Evolutionary conservation across 2,888 invertebrate species (phyloP).

Genomic region (Pheosia tremula): DNA sequence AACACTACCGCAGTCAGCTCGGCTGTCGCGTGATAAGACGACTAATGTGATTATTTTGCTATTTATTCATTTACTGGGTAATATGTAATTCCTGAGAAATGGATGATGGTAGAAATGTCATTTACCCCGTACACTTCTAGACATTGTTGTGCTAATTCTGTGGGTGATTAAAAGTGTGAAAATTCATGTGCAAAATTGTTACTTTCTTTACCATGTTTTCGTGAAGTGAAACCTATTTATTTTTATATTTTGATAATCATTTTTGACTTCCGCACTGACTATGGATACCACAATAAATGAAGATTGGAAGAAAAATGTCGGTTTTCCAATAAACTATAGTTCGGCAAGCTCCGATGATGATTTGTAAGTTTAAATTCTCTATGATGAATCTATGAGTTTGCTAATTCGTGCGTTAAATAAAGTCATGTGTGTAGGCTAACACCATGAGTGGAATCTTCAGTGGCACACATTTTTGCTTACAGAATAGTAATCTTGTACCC

Average conservation of each 20-base stretch:
- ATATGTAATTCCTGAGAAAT: slow-evolving; percentile 8
- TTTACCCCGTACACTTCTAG: slow-evolving; percentile 24
- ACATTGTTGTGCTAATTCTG: slow-evolving; percentile 37
- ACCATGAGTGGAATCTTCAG: too few species aligned
- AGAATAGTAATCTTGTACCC: too few species aligned
- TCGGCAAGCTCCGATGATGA: slow-evolving; percentile 80
- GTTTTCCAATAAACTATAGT: slow-evolving; percentile 78
- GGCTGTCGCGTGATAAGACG: slow-evolving; percentile 20
- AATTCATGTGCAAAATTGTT: slow-evolving; percentile 16
- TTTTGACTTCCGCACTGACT: slow-evolving; percentile 21
- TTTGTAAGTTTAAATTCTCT: slow-evolving; percentile 60
- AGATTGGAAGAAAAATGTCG: slow-evolving; percentile 79
- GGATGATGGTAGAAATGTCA: slow-evolving; percentile 26
- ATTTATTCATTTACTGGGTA: slow-evolving; percentile 27
- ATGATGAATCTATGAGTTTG: slow-evolving; percentile 9
- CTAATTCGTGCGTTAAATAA: background rate
- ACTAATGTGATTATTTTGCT: background rate
- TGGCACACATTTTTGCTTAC: too few species aligned
- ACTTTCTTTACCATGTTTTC: slow-evolving; percentile 18
- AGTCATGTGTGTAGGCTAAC: background rate
- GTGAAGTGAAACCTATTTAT: slow-evolving; percentile 29
- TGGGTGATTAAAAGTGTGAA: slow-evolving; percentile 37
- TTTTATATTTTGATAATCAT: background rate
- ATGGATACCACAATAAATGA: slow-evolving; percentile 69
- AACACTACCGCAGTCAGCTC: too few species aligned